Conservation (phyloP, 2,113 vertebrate species). For the Nerophis ophidion region DNA sequence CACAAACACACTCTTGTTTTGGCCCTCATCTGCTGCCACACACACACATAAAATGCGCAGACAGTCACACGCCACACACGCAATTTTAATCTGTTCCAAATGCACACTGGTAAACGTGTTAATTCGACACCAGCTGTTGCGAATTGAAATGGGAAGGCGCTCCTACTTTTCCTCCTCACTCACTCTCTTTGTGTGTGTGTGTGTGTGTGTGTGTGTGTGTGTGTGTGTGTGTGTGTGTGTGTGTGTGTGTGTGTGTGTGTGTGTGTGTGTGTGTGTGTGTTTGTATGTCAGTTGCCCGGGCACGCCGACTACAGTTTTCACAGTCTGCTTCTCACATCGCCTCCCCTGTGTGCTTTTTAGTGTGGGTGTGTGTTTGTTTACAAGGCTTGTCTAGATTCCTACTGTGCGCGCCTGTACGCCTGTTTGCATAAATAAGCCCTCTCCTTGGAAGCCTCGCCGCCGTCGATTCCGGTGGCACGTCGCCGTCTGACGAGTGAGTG, state of each 20-base stretch:
- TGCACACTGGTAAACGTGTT: conserved; percentile 72
- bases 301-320: conserved; percentile 61
- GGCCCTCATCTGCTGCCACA: conserved; percentile 47
- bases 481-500: conserved; percentile 34
- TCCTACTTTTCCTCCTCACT: conserved; percentile 47
- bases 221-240: conserved; percentile 13
- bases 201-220: conserved; percentile 19
- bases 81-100: conserved; percentile 73
- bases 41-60: conserved; percentile 14
- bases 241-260: conserved; percentile 21
- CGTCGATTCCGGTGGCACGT: conserved; percentile 38
- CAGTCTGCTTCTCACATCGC: conserved; percentile 68
- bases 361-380: conserved; percentile 73
- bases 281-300: conserved; percentile 36
- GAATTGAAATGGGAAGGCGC: conserved; percentile 65
- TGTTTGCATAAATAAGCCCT: conserved; percentile 71
- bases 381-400: conserved; percentile 68
- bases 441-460: conserved; percentile 52
- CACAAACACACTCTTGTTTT: conserved; percentile 62
- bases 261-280: conserved; percentile 17
- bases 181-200: conserved; percentile 25
- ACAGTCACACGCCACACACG: conserved; percentile 58
- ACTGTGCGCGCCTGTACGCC: conserved; percentile 64
- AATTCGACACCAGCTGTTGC: conserved; percentile 73
- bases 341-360: conserved; percentile 70